Evolutionary conservation across 2,888 invertebrate genomes (phyloP).

Genomic region (Scaptomyza caliginosa): DNA sequence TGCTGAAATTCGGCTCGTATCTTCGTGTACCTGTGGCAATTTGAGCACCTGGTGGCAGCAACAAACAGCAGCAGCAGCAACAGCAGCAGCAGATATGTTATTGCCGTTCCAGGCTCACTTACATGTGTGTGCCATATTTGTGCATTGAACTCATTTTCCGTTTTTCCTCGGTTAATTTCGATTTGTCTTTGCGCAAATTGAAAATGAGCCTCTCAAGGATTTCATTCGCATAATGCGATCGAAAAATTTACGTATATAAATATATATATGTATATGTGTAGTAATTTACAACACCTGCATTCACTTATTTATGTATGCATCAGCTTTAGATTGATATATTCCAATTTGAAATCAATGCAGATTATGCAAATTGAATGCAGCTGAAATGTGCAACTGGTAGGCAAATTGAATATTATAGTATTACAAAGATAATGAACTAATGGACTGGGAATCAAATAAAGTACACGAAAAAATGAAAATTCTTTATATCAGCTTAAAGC

Average conservation of each 20-base stretch:
- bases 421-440: not conserved
- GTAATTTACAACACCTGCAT: slow-evolving; percentile 49
- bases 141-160: slow-evolving; percentile 53
- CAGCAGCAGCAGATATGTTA: not conserved
- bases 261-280: not conserved
- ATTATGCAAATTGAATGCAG: slow-evolving; percentile 20
- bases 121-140: slow-evolving; percentile 24
- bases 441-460: not conserved
- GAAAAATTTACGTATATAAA: not conserved
- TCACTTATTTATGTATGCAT: slow-evolving; percentile 19
- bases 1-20: slow-evolving; percentile 58
- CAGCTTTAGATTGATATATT: slow-evolving; percentile 7
- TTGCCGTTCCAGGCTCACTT: slow-evolving; percentile 21
- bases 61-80: not conserved
- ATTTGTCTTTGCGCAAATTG: slow-evolving; percentile 67
- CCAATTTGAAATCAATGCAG: slow-evolving; percentile 21
- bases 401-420: not conserved
- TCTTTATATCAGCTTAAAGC: not conserved
- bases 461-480: not conserved
- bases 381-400: slow-evolving; percentile 7
- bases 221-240: slow-evolving; percentile 9
- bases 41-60: slow-evolving; percentile 65
- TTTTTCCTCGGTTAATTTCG: slow-evolving; percentile 58
- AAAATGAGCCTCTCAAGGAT: slow-evolving; percentile 63
- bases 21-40: slow-evolving; percentile 54